A percentile compares a stretch with the other conserved stretches of the same genome.
phyloP scores from a whole-genome alignment of 1,140 invertebrate genomes.

The Harpegnathos saltator region DNA sequence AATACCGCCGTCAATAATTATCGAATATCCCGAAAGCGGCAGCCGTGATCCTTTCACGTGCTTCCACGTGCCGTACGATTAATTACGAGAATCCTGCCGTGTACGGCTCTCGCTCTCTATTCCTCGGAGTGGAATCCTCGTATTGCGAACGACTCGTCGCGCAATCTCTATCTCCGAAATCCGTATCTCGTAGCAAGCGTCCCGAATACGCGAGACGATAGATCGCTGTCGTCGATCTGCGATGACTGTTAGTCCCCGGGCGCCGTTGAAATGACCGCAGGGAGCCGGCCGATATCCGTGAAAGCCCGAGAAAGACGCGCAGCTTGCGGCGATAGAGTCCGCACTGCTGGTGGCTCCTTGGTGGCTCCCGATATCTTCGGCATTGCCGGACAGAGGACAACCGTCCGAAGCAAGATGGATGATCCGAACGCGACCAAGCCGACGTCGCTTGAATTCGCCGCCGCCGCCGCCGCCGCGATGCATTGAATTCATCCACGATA shows the following conservation, averaged over 20 bases:
- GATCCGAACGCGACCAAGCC: conserved; percentile 33
- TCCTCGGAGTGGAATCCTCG: no score
- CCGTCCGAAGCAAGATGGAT: conserved; percentile 62
- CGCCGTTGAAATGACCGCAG: conserved; percentile 2
- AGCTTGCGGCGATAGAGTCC: conserved; percentile 52
- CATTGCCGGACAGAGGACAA: conserved; percentile 61
- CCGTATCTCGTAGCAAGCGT: neutral
- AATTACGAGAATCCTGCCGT: neutral
- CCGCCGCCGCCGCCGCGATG: conserved; percentile 44
- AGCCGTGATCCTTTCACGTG: no score
- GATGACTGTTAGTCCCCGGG: neutral
- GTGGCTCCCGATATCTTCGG: conserved; percentile 62
- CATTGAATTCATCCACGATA: conserved; percentile 63
- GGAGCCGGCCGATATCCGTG: conserved; percentile 58
- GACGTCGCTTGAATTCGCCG: conserved; percentile 52
- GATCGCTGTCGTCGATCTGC: neutral
- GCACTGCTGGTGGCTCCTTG: conserved; percentile 61
- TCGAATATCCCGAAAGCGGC: no score
- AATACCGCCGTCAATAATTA: no score
- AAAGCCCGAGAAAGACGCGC: conserved; percentile 55
- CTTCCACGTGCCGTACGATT: neutral
- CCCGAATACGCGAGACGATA: neutral
- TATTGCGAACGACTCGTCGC: neutral
- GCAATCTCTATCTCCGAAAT: conserved; percentile 1
- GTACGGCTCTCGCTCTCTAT: neutral